Percentiles rank a stretch among this genome's conserved stretches.
Evolutionary conservation across 92 coral and sea anemone genomes (phyloP).

Genomic region (Paragorgia papillata): DNA sequence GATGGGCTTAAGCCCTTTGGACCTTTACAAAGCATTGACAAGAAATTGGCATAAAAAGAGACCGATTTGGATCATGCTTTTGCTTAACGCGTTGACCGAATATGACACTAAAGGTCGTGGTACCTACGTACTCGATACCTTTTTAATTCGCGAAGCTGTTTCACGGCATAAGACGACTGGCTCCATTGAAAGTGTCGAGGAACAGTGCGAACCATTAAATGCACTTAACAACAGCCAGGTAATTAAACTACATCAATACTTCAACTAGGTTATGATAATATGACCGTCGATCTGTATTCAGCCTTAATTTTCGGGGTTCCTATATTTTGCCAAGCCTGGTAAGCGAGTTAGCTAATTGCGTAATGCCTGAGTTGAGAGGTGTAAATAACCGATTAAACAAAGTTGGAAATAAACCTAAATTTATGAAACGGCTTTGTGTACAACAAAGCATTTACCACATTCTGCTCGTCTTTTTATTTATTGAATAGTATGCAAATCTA

Average conservation of each 20-base stretch:
- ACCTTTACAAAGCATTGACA: constrained; percentile 79
- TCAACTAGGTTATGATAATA: background rate
- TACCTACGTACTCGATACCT: constrained; percentile 89
- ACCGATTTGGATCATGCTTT: constrained; percentile 95
- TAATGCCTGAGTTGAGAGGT: no score
- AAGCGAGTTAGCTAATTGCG: no score
- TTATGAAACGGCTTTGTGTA: no score
- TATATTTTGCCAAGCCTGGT: background rate
- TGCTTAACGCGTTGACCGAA: constrained; percentile 90
- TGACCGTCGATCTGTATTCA: no score
- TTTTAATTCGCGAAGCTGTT: constrained; percentile 72
- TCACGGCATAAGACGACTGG: constrained; percentile 69
- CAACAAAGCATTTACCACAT: no score
- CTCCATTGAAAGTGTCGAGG: constrained; percentile 84
- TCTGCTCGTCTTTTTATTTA: no score
- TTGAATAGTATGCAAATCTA: no score
- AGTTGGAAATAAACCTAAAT: no score
- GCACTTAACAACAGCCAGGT: constrained; percentile 82
- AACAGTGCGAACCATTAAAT: constrained; percentile 87
- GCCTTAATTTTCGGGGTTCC: no score
- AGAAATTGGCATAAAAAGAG: constrained; percentile 87
- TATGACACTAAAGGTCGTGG: constrained; percentile 85
- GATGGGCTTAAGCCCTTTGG: constrained; percentile 53
- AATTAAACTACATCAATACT: background rate
- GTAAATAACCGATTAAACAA: no score